Evolutionary conservation across 2,113 vertebrate genomes (phyloP).

Genomic region (Engystomops pustulosus): DNA sequence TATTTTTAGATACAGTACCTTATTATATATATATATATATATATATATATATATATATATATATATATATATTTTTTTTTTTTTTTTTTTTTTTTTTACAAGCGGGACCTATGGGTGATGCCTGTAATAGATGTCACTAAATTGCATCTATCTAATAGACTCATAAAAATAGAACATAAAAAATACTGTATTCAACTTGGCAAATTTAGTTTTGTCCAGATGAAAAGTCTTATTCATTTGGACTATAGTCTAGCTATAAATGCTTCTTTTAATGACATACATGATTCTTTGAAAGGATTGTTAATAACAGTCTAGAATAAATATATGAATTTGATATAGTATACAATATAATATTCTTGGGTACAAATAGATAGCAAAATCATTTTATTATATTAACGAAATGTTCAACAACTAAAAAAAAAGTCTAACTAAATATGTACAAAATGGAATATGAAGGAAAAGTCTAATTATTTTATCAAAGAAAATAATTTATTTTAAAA

Average conservation of each 20-base stretch:
- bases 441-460: neutral
- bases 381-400: neutral
- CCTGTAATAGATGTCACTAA: too few species aligned
- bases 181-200: conserved; percentile 3
- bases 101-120: too few species aligned
- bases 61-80: too few species aligned
- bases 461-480: neutral
- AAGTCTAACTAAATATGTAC: neutral
- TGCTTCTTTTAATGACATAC: too few species aligned
- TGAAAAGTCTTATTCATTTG: neutral
- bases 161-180: too few species aligned
- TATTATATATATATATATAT: too few species aligned
- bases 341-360: neutral
- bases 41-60: too few species aligned
- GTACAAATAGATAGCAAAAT: neutral
- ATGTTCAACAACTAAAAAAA: neutral
- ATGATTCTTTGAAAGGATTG: too few species aligned
- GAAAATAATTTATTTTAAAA: neutral
- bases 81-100: too few species aligned
- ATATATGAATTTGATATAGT: neutral
- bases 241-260: neutral
- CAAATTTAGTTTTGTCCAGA: neutral
- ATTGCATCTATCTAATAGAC: too few species aligned
- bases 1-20: too few species aligned
- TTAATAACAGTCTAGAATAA: neutral